A percentile compares a stretch with the other conserved stretches of the same genome.
These are phyloP conservation scores for Scolopax bukidnonensis DNA, from an alignment of 2,797 vertebrate species.

Conservation along the genomic window DNA sequence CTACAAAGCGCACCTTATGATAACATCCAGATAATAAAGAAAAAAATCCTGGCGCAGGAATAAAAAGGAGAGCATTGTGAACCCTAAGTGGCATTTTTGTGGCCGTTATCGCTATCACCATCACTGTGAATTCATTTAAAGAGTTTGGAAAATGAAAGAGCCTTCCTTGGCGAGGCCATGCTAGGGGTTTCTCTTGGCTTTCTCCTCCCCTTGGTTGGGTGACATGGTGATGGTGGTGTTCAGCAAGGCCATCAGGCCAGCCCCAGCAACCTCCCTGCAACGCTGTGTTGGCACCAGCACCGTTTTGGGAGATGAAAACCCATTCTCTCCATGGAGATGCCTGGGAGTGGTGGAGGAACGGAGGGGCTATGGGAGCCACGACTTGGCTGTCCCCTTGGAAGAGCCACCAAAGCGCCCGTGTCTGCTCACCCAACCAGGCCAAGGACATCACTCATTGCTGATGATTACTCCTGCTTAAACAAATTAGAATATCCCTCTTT, in stretches of 20 bases:
- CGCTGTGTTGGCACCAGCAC: background rate
- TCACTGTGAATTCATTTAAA: background rate
- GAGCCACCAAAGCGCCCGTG: background rate
- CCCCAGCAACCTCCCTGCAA: background rate
- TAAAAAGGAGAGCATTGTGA: background rate
- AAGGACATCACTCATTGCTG: background rate
- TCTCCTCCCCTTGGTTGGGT: background rate
- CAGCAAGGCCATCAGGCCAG: background rate
- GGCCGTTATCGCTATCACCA: background rate
- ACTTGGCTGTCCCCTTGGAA: rapidly evolving
- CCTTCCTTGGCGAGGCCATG: background rate
- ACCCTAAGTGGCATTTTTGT: background rate
- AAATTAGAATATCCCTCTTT: background rate
- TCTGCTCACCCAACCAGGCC: background rate
- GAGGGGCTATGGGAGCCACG: background rate
- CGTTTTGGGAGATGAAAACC: rapidly evolving
- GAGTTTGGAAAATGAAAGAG: background rate
- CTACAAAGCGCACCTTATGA: background rate
- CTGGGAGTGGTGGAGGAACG: rapidly evolving
- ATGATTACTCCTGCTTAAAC: background rate
- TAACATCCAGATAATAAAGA: rapidly evolving
- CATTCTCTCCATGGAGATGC: rapidly evolving
- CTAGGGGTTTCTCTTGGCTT: background rate
- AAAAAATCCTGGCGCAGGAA: background rate
- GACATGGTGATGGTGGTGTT: background rate